Conservation (phyloP, 2,797 vertebrate species). For the Malacoctenus gilli region DNA sequence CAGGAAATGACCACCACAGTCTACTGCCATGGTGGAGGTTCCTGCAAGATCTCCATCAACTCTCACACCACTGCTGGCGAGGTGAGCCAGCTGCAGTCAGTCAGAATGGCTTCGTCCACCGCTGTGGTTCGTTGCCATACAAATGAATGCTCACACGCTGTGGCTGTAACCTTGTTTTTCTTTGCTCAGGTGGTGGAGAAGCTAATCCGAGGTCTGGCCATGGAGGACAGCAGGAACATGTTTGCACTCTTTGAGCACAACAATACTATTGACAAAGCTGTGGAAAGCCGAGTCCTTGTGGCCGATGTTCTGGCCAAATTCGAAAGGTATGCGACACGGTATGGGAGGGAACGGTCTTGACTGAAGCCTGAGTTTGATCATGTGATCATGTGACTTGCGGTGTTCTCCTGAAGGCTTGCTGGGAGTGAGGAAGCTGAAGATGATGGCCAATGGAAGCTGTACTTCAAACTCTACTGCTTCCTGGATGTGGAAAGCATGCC, state of each 20-base stretch:
- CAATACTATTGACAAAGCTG: conserved; percentile 83
- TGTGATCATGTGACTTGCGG: conserved; percentile 11
- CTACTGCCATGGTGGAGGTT: conserved; percentile 93
- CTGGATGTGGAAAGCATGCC: conserved; percentile 92
- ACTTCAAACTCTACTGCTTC: conserved; percentile 96
- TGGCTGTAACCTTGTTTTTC: neutral
- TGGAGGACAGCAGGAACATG: conserved; percentile 96
- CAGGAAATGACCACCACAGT: conserved; percentile 94
- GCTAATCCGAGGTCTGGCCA: conserved; percentile 90
- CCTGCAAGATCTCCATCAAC: conserved; percentile 95
- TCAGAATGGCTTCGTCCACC: neutral
- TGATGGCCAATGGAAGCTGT: conserved; percentile 88
- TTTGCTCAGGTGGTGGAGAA: conserved; percentile 90
- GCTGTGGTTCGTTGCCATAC: neutral
- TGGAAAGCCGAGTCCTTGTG: conserved; percentile 90
- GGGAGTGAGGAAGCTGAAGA: conserved; percentile 85
- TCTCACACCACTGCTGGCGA: conserved; percentile 94
- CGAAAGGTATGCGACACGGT: conserved; percentile 81
- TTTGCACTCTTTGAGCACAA: conserved; percentile 93
- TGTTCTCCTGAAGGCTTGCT: conserved; percentile 77
- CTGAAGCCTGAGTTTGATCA: too few species aligned
- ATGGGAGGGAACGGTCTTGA: too few species aligned
- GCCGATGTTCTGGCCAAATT: conserved; percentile 93
- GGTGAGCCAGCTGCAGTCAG: conserved; percentile 65
- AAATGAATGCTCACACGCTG: too few species aligned